Evolutionary conservation across 2,888 invertebrate genomes (phyloP).

Genomic region (Meta bourneti): DNA sequence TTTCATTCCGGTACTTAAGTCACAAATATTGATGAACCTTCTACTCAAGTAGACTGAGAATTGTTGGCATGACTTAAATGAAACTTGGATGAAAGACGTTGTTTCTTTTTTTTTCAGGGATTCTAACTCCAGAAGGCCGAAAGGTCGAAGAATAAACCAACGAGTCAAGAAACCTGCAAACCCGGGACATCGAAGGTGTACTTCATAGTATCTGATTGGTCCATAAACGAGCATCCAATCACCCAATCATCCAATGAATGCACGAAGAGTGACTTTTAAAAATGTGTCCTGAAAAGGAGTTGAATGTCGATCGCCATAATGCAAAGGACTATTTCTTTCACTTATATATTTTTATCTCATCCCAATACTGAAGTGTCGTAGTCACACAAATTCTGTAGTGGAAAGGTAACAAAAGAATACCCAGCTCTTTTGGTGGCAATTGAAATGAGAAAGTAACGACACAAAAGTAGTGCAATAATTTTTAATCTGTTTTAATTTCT

Average conservation of each 20-base stretch:
- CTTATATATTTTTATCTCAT: background rate
- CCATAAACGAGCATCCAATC: background rate
- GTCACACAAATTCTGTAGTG: background rate
- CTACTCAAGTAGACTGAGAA: too few species aligned
- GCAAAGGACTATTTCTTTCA: background rate
- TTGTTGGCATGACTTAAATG: too few species aligned
- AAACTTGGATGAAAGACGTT: too few species aligned
- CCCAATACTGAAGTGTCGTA: background rate
- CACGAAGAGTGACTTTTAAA: background rate
- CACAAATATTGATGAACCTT: too few species aligned
- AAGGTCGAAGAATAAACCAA: slow-evolving; percentile 52
- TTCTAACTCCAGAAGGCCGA: slow-evolving; percentile 40
- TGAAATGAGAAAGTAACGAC: background rate
- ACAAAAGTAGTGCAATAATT: background rate
- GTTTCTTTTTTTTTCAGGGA: slow-evolving; percentile 12
- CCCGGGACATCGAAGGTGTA: slow-evolving; percentile 11
- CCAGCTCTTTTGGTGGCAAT: background rate
- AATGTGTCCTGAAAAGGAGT: background rate
- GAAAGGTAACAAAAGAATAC: background rate
- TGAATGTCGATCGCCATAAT: background rate
- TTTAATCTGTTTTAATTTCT: background rate
- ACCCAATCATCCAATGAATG: background rate
- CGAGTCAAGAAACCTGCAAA: background rate
- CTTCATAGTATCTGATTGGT: background rate
- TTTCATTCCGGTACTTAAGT: background rate